Conservation (phyloP, 2,113 vertebrate genomes). For the Proteles cristata region DNA sequence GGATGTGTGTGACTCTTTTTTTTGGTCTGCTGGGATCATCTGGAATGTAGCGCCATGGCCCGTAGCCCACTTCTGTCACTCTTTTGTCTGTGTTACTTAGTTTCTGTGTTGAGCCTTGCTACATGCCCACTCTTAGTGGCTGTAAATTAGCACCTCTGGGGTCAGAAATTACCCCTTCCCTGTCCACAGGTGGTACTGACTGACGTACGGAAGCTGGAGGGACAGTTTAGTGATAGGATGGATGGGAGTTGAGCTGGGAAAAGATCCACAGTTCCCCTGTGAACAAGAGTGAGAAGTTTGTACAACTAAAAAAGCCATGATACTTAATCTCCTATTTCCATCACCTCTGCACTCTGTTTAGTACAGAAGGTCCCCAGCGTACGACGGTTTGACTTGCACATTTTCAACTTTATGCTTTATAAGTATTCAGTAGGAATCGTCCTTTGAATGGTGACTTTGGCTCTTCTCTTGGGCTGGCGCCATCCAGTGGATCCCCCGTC, state of each 20-base stretch:
- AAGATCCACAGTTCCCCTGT: background rate
- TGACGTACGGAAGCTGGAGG: background rate
- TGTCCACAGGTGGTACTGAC: rapidly evolving
- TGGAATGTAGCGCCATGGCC: rapidly evolving
- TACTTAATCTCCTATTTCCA: background rate
- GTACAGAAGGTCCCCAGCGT: background rate
- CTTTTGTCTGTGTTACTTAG: background rate
- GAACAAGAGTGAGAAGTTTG: background rate
- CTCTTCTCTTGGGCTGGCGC: background rate
- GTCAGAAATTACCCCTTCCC: background rate
- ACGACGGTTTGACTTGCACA: too few species aligned
- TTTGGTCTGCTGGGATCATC: background rate
- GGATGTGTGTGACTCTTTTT: background rate
- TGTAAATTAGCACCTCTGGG: background rate
- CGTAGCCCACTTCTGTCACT: background rate
- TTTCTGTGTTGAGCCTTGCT: background rate
- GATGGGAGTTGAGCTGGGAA: background rate
- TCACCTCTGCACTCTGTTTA: background rate
- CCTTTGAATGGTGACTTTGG: background rate
- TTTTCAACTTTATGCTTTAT: background rate
- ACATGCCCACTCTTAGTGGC: background rate
- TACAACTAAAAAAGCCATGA: background rate
- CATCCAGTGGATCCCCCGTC: background rate
- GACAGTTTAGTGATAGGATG: background rate
- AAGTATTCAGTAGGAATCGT: background rate